A percentile compares a stretch with the other conserved stretches of the same genome.
Evolutionary conservation across 2,888 invertebrate species (phyloP).

Genomic region (Thymelicus lineola): DNA sequence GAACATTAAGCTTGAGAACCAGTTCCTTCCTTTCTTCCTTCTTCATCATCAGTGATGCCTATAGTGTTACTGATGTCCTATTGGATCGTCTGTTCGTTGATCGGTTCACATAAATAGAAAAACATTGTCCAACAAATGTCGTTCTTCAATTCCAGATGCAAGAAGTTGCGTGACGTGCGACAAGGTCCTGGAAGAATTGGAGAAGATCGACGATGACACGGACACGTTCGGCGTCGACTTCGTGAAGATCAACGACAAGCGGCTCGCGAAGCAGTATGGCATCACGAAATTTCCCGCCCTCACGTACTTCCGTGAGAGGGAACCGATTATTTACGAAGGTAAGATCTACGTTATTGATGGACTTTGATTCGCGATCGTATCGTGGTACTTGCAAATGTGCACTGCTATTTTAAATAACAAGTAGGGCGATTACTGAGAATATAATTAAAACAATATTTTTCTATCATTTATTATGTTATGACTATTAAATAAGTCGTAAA

Average conservation of each 20-base stretch:
- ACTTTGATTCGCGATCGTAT: not conserved
- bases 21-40: too few relatives aligned
- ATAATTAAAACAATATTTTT: too few relatives aligned
- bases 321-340: slow-evolving; percentile 98
- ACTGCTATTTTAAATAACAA: too few relatives aligned
- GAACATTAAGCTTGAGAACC: not conserved
- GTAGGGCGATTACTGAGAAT: too few relatives aligned
- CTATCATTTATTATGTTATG: too few relatives aligned
- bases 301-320: slow-evolving; percentile 98
- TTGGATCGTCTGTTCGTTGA: too few relatives aligned
- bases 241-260: slow-evolving; percentile 98
- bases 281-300: slow-evolving; percentile 98
- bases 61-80: too few relatives aligned
- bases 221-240: slow-evolving; percentile 97
- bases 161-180: slow-evolving; percentile 96
- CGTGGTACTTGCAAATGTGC: too few relatives aligned
- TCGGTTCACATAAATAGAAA: too few relatives aligned
- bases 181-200: slow-evolving; percentile 95
- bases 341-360: not conserved
- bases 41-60: too few relatives aligned
- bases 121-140: not conserved
- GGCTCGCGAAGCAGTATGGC: slow-evolving; percentile 98
- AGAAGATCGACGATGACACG: slow-evolving; percentile 98
- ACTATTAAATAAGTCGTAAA: too few relatives aligned
- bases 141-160: slow-evolving; percentile 86